Evolutionary conservation across 2,888 invertebrate genomes (phyloP), one percentile per base, ranked within the genome.

Genomic region (Ashinkailepas kermadecensis): DNA sequence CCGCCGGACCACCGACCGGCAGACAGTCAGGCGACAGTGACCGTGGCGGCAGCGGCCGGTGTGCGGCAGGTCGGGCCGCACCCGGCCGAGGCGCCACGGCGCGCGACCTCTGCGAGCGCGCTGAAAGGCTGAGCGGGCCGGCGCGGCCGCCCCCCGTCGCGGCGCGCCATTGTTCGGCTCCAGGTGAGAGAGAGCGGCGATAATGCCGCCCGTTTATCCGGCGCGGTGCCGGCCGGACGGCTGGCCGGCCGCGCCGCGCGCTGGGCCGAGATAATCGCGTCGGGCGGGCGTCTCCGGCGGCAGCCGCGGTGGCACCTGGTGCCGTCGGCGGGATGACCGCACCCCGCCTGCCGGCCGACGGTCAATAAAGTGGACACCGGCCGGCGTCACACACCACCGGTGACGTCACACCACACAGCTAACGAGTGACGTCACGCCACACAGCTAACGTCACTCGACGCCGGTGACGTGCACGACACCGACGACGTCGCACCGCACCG

Each of bases 111-210:
- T 10, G 18, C 21, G 15, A 21, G 54, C 15, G 39, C 74, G 74
- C 74, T 74, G 74, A 74, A 74, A 74, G 74, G 74, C 74, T 39
- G 39, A 56, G 70, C 70, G 11, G 65, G 56, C 54, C 74, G 74
- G 74, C 74, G 74, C 65, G 74, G 54, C 21, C 74, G 74, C 54
- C 74, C 74, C 74, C 74, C 74, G 74, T 10, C 74, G 74, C 74
- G 74, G 21, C 13, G 56, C 74, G 74, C 74, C 56, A 74, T 74
- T 74, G 74, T 74, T 10, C 74, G 54, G 1, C 39, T 54, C 74
- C 74, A 74, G 74, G 74, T 74, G 74, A 74, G 74, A 54, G 74
- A 21, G 54, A 18, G 74, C 21, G 21, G 18, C 54, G 10, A 74
- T 54, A 74, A 74, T 74, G 39, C 74, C 70, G 67, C 70, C 54